Conservation (phyloP, 2,797 vertebrate species). For the Enoplosus armatus region DNA sequence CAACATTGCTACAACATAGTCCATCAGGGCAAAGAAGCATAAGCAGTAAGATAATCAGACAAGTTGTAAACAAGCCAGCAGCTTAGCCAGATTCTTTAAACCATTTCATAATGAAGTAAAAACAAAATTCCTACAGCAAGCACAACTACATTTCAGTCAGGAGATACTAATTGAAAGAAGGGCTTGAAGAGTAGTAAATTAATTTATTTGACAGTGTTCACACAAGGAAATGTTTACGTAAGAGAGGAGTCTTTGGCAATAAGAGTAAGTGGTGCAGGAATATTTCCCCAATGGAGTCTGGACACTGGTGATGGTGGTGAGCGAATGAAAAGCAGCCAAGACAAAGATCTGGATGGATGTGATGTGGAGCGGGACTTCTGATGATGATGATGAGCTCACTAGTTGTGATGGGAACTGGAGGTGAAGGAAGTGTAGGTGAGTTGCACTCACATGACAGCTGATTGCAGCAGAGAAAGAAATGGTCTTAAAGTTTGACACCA, state of each 20-base stretch:
- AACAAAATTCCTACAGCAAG: no score
- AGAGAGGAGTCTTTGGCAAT: background rate
- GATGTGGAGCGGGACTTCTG: background rate
- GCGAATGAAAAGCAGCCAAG: background rate
- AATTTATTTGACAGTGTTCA: background rate
- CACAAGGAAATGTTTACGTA: background rate
- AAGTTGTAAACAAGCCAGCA: background rate
- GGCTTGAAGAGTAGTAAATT: background rate
- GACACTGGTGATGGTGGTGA: background rate
- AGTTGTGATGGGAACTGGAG: background rate
- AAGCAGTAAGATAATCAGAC: background rate
- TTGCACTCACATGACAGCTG: background rate
- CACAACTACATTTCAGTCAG: background rate
- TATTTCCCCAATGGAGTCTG: background rate
- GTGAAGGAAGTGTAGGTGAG: background rate
- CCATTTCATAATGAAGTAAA: background rate
- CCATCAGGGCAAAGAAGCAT: background rate
- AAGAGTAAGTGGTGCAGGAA: background rate
- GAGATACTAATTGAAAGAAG: background rate
- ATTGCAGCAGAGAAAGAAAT: constrained; percentile 6
- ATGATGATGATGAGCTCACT: background rate
- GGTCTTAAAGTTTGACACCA: background rate
- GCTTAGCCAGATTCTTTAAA: background rate
- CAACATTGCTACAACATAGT: background rate
- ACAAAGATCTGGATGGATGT: background rate